Evolutionary conservation across 2,888 invertebrate genomes (phyloP), one percentile per base, ranked within the genome.

Genomic region (Pseudococcus viburni): DNA sequence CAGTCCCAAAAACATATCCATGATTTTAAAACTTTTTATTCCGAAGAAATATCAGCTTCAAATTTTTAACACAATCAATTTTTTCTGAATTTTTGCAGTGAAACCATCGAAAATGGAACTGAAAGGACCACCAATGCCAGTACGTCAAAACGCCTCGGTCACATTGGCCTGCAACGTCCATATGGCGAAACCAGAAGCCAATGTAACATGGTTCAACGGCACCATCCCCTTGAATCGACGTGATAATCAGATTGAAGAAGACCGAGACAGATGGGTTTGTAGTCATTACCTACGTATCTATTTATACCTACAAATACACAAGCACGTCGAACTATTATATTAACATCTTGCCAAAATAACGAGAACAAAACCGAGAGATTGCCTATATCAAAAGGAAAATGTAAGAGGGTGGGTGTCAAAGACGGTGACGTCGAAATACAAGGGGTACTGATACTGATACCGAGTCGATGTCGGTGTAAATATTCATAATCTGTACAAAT

Each of bases 191-290:
- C 98, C 98, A 0, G 94, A 96, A 0, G 97, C 97, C 12, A 94
- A 94, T 90, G 94, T 98, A 89, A 94, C 95, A 89, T 98, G 97
- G 97, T 96, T 94, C 92, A 97, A 97, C 91, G 95, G 95, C 22
- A 94, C 55, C 39, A 15, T 77, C 59, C 73, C 68, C 22, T 26
- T 83, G 33, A 15, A 17, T 22, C n/a, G 42, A 22, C 51, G 12
- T n/a, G 42, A 96, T 0, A 92, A 93, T 85, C 46, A 89, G 48
- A 64, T 86, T 0, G 33, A 22, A 42, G 59, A 86, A 5, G 46
- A 83, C 3, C 22, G 83, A 17, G 26, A 17, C 26, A 84, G n/a
- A n/a, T n/a, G 55, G 55, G 55, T 51, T 51, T 15, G 51, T 51
- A n/a, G n/a, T n/a, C n/a, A n/a, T n/a, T n/a, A n/a, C n/a, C n/a